These are phyloP conservation scores for Mastigias papua DNA, from an alignment of 30 jellyfish, hydroid and myxozoan genomes.

Conservation along the genomic window DNA sequence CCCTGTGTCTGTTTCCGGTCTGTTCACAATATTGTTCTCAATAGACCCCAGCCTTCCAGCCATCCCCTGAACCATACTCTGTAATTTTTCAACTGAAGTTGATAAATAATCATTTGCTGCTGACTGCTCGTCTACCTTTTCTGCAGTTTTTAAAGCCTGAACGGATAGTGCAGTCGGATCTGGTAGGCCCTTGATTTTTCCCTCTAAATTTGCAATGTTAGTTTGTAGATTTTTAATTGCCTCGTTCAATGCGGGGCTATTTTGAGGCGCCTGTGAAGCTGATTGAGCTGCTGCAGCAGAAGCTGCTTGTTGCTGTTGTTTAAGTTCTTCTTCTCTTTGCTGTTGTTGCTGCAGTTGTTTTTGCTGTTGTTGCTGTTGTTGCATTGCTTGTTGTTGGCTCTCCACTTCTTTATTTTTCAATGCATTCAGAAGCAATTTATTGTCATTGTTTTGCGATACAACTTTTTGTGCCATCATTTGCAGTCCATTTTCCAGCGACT, in stretches of 20 bases:
- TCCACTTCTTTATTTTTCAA: conserved; percentile 64
- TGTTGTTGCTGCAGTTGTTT: conserved; percentile 22
- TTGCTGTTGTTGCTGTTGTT: conserved; percentile 14
- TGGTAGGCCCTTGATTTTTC: conserved; percentile 70
- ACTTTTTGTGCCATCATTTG: conserved; percentile 65
- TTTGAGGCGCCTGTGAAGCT: conserved; percentile 28
- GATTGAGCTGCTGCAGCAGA: no score
- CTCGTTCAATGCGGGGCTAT: conserved; percentile 38
- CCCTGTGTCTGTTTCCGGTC: conserved; percentile 32
- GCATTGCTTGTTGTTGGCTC: conserved; percentile 43
- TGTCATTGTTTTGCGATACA: conserved; percentile 40
- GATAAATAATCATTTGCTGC: conserved; percentile 60
- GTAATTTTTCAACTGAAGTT: conserved; percentile 71
- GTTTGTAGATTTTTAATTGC: conserved; percentile 60
- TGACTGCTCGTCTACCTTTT: conserved; percentile 58
- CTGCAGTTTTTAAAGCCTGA: conserved; percentile 56
- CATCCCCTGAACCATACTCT: conserved; percentile 72
- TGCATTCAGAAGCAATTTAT: conserved; percentile 48
- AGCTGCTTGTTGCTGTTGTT: conserved; percentile 31
- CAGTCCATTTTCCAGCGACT: conserved; percentile 52
- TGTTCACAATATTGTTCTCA: conserved; percentile 48
- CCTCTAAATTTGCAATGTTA: conserved; percentile 74
- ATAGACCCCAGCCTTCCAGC: conserved; percentile 61
- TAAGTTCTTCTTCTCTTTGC: conserved; percentile 11
- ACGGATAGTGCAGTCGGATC: conserved; percentile 72